phyloP scores from a whole-genome alignment of 2,113 vertebrate genomes.

The Triplophysa rosa region DNA sequence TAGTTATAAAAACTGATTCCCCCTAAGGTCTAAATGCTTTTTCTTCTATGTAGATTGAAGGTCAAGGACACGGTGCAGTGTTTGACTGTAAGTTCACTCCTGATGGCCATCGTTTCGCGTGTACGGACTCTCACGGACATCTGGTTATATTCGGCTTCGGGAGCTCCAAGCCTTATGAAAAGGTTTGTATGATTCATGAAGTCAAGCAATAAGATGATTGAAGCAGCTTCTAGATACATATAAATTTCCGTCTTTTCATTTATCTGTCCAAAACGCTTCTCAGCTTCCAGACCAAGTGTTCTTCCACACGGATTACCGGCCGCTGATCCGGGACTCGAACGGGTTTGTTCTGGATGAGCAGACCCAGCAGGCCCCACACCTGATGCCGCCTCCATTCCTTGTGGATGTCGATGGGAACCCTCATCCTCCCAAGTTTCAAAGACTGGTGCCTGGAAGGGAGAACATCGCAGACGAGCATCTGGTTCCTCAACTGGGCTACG shows the following conservation, averaged over 20 bases:
- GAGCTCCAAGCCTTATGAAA: conserved; percentile 90
- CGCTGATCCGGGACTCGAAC: conserved; percentile 90
- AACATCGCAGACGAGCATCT: conserved; percentile 90
- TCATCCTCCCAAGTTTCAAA: conserved; percentile 90
- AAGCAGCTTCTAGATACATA: background rate
- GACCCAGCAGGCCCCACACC: conserved; percentile 96
- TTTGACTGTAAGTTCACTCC: conserved; percentile 98
- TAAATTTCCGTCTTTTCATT: background rate
- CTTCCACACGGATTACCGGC: conserved; percentile 97
- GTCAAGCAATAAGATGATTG: background rate
- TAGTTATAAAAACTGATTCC: background rate
- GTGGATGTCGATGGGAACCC: conserved; percentile 98
- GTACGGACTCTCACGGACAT: conserved; percentile 96
- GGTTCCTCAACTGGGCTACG: conserved; percentile 93
- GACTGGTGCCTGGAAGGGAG: conserved; percentile 93
- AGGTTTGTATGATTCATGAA: conserved; percentile 72
- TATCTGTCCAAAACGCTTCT: background rate
- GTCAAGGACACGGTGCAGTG: conserved; percentile 94
- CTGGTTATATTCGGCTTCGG: conserved; percentile 95
- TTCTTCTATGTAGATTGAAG: conserved; percentile 83
- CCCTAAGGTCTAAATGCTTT: background rate
- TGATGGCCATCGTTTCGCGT: conserved; percentile 93
- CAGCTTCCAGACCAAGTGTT: conserved; percentile 99
- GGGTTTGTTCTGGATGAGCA: conserved; percentile 96
- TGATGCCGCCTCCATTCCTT: conserved; percentile 97